phyloP scores from a whole-genome alignment of 1,140 invertebrate genomes.

The Octopus sinensis region DNA sequence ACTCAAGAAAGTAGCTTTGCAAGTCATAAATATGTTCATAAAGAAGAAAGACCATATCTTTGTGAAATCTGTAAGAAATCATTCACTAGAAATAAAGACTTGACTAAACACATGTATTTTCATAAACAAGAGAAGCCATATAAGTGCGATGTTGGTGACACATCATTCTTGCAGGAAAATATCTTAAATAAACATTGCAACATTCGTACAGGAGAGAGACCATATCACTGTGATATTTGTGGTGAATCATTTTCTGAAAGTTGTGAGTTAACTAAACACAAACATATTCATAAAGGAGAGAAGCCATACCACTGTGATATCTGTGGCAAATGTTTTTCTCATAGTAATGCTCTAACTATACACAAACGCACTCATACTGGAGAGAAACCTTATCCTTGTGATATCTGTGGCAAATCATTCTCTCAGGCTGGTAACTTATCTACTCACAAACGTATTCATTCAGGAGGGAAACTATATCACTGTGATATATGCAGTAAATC shows the following conservation, averaged over 20 bases:
- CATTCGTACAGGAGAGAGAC: too few relatives aligned
- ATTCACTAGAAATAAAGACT: too few relatives aligned
- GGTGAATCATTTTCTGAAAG: too few relatives aligned
- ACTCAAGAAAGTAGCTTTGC: too few relatives aligned
- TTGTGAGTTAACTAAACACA: conserved; percentile 49
- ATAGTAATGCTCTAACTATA: conserved; percentile 53
- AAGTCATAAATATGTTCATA: too few relatives aligned
- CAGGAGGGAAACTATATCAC: conserved; percentile 20
- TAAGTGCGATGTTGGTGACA: too few relatives aligned
- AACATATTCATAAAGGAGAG: conserved; percentile 27
- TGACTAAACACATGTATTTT: too few relatives aligned
- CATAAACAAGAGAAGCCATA: too few relatives aligned
- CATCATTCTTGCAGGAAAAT: too few relatives aligned
- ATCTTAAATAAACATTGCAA: too few relatives aligned
- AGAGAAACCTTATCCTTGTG: conserved; percentile 55
- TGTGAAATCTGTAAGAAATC: too few relatives aligned
- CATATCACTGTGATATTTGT: neutral
- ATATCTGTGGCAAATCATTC: conserved; percentile 54
- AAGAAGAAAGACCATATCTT: too few relatives aligned
- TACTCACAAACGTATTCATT: conserved; percentile 37
- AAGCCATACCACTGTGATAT: conserved; percentile 34
- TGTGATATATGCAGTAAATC: conserved; percentile 77
- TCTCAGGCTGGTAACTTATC: conserved; percentile 54
- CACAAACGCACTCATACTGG: conserved; percentile 56
- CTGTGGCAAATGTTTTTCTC: conserved; percentile 54